phyloP scores from a whole-genome alignment of 1,140 invertebrate species.

The Meloidogyne floridensis region DNA sequence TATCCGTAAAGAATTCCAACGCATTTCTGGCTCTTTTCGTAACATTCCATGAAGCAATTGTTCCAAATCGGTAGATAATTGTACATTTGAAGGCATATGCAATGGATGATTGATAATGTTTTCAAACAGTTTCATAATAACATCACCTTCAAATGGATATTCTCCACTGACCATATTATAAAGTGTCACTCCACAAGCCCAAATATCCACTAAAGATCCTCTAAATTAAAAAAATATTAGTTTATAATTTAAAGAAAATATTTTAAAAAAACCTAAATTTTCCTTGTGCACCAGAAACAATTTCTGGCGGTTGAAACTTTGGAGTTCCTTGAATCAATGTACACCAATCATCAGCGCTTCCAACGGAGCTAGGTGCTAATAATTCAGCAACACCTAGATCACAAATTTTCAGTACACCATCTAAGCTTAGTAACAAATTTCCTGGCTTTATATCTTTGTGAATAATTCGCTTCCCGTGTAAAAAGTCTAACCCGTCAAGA shows the following conservation, averaged over 20 bases:
- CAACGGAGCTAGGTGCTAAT: constrained; percentile 31
- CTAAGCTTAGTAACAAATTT: constrained; percentile 88
- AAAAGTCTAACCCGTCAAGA: constrained; percentile 89
- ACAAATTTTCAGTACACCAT: constrained; percentile 91
- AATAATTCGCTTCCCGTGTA: constrained; percentile 87
- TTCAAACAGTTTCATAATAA: constrained; percentile 56
- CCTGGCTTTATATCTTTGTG: constrained; percentile 99
- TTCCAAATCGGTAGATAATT: constrained; percentile 25
- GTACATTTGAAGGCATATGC: constrained; percentile 32
- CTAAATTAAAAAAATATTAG: constrained; percentile 37
- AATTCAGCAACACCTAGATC: constrained; percentile 97
- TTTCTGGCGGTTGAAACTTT: constrained; percentile 97
- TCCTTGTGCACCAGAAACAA: constrained; percentile 79
- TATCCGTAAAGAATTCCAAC: constrained; percentile 45
- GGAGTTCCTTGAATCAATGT: constrained; percentile 83
- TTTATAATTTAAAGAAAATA: background rate
- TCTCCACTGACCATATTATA: constrained; percentile 62
- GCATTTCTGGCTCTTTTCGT: constrained; percentile 44
- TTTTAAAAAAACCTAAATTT: constrained; percentile 37
- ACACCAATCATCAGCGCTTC: constrained; percentile 47
- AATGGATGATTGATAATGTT: constrained; percentile 44
- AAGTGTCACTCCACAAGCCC: constrained; percentile 59
- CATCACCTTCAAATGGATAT: constrained; percentile 63
- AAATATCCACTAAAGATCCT: constrained; percentile 57
- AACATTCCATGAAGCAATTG: constrained; percentile 46